A percentile compares a stretch with the other conserved stretches of the same genome.
These are phyloP conservation scores for Gobio gobio DNA, from an alignment of 2,113 vertebrate species.

Conservation along the genomic window DNA sequence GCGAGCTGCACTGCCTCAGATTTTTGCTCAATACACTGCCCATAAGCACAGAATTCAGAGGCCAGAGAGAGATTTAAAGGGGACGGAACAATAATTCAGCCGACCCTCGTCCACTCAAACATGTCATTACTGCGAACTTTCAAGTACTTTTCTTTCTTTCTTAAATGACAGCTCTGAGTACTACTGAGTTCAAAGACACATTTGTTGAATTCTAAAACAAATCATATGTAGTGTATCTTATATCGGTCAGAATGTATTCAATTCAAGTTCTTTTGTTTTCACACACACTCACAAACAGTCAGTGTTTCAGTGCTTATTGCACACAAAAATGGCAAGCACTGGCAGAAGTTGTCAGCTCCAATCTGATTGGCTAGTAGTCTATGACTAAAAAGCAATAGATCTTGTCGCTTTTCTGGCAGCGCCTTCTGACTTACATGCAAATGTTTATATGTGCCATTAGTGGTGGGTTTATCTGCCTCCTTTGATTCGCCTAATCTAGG, in stretches of 20 bases:
- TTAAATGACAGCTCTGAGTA: constrained; percentile 21
- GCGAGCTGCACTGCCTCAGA: constrained; percentile 56
- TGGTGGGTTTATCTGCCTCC: no score
- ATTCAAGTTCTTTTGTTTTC: neutral
- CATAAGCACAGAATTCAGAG: neutral
- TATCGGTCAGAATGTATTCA: constrained; percentile 6
- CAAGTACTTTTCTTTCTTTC: constrained; percentile 30
- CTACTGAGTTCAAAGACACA: constrained; percentile 40
- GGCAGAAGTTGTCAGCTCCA: neutral
- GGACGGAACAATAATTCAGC: constrained; percentile 58
- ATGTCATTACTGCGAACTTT: constrained; percentile 47
- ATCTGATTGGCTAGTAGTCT: neutral
- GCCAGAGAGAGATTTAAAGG: constrained; percentile 56
- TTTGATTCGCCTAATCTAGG: no score
- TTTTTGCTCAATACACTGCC: neutral
- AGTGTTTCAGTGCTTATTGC: neutral
- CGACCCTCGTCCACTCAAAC: constrained; percentile 54
- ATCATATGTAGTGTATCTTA: constrained; percentile 19
- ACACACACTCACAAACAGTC: neutral
- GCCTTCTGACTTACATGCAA: neutral
- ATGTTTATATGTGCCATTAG: neutral
- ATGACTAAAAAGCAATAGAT: neutral
- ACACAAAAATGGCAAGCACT: neutral
- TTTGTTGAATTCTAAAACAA: constrained; percentile 25
- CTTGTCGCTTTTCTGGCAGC: neutral